These are phyloP conservation scores for Zosterops pallidus DNA, from an alignment of 2,113 vertebrate species.

Conservation along the genomic window DNA sequence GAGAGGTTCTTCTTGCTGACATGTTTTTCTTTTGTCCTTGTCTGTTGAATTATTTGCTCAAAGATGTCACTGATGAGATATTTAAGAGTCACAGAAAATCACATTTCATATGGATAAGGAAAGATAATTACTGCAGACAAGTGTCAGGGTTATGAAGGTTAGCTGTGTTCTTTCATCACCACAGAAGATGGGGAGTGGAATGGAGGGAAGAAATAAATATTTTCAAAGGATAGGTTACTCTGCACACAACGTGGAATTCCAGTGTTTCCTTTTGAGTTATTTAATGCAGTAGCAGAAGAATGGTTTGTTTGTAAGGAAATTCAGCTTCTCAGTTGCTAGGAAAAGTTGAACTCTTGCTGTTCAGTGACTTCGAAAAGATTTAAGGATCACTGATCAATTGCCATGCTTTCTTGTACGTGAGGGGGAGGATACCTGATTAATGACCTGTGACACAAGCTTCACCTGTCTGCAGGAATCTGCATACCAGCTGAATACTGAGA, in stretches of 20 bases:
- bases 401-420: not conserved
- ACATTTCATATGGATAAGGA: not conserved
- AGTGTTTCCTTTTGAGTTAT: not conserved
- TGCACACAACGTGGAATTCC: not conserved
- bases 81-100: not conserved
- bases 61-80: not conserved
- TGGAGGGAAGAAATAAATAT: not conserved
- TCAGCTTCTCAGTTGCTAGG: not conserved
- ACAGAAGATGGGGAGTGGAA: not conserved
- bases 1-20: not conserved
- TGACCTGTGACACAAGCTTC: not conserved
- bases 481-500: not conserved
- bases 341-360: not conserved
- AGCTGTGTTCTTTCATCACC: not conserved
- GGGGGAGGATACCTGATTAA: not conserved
- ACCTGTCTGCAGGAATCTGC: not conserved
- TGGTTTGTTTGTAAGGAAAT: not conserved
- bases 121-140: not conserved
- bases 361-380: not conserved
- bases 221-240: not conserved
- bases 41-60: not conserved
- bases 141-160: not conserved
- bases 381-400: slow-evolving; percentile 3
- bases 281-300: not conserved
- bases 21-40: not conserved